phyloP scores from a whole-genome alignment of 2,113 vertebrate species.

The Camarhynchus parvulus region DNA sequence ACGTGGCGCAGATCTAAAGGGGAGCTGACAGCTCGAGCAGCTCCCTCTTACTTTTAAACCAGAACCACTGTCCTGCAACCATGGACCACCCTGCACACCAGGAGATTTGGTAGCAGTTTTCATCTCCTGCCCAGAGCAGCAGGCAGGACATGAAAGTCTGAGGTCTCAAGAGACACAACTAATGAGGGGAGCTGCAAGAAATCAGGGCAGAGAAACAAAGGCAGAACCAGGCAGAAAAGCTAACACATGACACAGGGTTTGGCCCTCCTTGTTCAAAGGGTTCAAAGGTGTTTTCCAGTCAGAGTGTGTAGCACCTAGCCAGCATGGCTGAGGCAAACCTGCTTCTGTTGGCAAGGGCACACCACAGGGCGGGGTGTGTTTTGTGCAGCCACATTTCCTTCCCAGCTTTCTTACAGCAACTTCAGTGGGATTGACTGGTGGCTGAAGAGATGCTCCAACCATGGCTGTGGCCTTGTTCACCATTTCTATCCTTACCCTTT shows the following conservation, averaged over 20 bases:
- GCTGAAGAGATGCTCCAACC: not conserved
- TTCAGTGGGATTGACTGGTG: not conserved
- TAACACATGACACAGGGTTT: not conserved
- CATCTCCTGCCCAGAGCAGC: not conserved
- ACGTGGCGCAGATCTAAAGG: not conserved
- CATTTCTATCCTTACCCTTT: not conserved
- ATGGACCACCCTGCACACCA: not conserved
- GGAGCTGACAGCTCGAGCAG: not conserved
- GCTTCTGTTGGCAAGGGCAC: not conserved
- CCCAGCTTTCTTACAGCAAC: not conserved
- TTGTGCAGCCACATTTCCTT: not conserved
- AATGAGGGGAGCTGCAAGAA: not conserved
- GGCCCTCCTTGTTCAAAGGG: not conserved
- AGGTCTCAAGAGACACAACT: not conserved
- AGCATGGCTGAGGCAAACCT: not conserved
- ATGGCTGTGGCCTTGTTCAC: not conserved
- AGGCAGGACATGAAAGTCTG: not conserved
- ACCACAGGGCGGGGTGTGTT: not conserved
- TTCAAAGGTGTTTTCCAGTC: not conserved
- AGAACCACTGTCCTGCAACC: not conserved
- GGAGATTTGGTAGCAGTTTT: not conserved
- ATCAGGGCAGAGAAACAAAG: not conserved
- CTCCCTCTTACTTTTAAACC: not conserved
- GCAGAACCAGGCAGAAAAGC: not conserved
- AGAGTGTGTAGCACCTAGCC: not conserved